Evolutionary conservation across 2,888 invertebrate species (phyloP).

Genomic region (Melinaea marsaeus): DNA sequence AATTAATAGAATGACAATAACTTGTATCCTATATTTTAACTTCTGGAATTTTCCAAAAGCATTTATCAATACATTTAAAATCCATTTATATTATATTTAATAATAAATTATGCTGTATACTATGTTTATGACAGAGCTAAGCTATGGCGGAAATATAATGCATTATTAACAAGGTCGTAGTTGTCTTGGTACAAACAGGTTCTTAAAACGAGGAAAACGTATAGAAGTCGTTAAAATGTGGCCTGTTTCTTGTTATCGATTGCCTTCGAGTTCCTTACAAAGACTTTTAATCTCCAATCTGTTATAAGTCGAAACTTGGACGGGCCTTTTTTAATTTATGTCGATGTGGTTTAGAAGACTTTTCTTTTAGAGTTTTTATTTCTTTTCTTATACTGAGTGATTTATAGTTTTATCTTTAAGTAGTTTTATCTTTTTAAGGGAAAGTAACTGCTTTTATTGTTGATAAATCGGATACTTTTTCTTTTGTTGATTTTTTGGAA

Average conservation of each 20-base stretch:
- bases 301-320: constrained; percentile 68
- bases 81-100: too few relatives aligned
- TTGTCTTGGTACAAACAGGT: background rate
- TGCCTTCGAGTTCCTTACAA: constrained; percentile 44
- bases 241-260: constrained; percentile 36
- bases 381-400: background rate
- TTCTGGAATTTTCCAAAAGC: too few relatives aligned
- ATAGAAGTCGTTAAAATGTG: constrained; percentile 10
- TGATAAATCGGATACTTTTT: too few relatives aligned
- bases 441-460: too few relatives aligned
- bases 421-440: too few relatives aligned
- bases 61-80: too few relatives aligned
- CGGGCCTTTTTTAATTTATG: constrained; percentile 68
- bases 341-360: constrained; percentile 37
- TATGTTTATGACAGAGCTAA: too few relatives aligned
- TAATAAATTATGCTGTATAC: too few relatives aligned
- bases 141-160: background rate
- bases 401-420: too few relatives aligned
- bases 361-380: constrained; percentile 2
- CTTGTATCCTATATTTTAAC: too few relatives aligned
- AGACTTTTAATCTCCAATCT: constrained; percentile 67
- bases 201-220: constrained; percentile 4
- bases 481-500: too few relatives aligned
- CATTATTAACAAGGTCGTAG: background rate
- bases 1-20: too few relatives aligned